These are phyloP conservation scores for Amblyteles armatorius DNA, from an alignment of 2,888 invertebrate genomes.

Conservation along the genomic window DNA sequence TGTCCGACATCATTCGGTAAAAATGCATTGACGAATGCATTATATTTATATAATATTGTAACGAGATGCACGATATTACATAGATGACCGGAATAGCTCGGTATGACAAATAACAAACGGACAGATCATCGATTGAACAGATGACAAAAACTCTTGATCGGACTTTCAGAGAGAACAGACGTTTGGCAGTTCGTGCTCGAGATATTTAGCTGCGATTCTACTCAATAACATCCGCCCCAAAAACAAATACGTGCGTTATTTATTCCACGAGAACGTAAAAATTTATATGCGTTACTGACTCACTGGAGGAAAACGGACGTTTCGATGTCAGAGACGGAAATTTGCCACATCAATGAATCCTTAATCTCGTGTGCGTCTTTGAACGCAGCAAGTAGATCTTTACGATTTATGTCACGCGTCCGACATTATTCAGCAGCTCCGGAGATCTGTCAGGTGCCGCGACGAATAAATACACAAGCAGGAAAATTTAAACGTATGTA, in stretches of 20 bases:
- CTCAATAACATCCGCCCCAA: too few relatives aligned
- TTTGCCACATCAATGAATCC: neutral
- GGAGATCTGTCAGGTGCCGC: neutral
- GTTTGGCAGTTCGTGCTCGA: too few relatives aligned
- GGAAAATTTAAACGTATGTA: neutral
- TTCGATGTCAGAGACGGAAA: neutral
- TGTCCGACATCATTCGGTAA: neutral
- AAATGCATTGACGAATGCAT: neutral
- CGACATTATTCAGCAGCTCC: neutral
- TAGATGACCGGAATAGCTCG: neutral
- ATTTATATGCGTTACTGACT: neutral
- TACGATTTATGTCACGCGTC: neutral
- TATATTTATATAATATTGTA: neutral
- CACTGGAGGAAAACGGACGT: constrained; percentile 1
- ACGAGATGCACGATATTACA: neutral
- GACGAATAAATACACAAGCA: neutral
- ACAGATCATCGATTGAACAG: too few relatives aligned
- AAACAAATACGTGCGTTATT: too few relatives aligned
- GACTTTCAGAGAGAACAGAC: too few relatives aligned
- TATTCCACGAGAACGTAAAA: too few relatives aligned
- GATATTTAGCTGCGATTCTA: too few relatives aligned
- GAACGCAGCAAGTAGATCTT: neutral
- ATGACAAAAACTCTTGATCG: too few relatives aligned
- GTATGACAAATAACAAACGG: too few relatives aligned
- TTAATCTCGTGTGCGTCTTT: neutral